Evolutionary conservation across 2,113 vertebrate genomes (phyloP), one percentile per base, ranked within the genome.

Genomic region (Corydoras maculifer): DNA sequence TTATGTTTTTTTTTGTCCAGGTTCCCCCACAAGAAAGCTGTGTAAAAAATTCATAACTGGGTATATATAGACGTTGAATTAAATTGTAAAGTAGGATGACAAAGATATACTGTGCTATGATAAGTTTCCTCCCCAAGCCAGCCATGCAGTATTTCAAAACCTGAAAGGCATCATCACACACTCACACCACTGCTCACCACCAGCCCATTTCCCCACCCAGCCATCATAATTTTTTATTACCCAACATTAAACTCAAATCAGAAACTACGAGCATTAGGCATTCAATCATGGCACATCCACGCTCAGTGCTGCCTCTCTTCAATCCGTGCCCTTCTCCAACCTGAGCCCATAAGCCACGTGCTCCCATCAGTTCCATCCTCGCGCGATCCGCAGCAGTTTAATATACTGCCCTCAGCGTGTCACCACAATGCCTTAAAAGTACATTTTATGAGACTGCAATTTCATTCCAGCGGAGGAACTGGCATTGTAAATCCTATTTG

Each of bases 401-500:
- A 87, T 90, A 88, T 86, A 88, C 87, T 86, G 83, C 82, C 86
- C 78, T 84, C 87, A 87, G 78, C 84, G 76, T 82, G 66, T 83
- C 82, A 82, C 66, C 85, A 87, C 86, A 86, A 87, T 87, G 88
- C 84, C 84, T 88, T 86, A 86, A 90, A 88, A 87, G 88, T 88
- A 84, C 81, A 84, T 89, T 88, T 90, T 87, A 88, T 86, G 86
- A 89, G 86, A 83, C 81, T 79, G 86, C 88, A 86, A 86, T 89
- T 89, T 86, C 82, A 88, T 89, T 87, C 86, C 87, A 82, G 80
- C 79, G 76, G 83, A 82, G 83, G 71, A 76, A 77, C 82, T 80
- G 74, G 79, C 82, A 87, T 82, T 82, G 84, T 85, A 87, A 91
- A 91, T 89, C 87, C 87, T 86, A 87, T 89, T 89, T 86, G 85